phyloP scores from a whole-genome alignment of 2,888 invertebrate genomes.

The Oscheius myriophilus region DNA sequence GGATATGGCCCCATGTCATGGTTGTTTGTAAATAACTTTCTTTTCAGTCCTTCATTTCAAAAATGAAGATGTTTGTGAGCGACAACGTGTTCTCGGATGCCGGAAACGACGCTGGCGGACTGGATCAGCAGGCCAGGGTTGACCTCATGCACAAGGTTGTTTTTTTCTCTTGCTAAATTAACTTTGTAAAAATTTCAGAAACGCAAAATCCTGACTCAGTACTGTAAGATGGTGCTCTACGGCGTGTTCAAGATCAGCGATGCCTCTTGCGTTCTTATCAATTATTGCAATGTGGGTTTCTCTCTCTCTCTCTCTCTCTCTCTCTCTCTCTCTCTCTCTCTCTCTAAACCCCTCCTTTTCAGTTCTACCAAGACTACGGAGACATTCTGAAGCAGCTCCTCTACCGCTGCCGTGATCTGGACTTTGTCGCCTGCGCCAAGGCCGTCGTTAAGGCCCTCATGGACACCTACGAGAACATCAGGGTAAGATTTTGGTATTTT shows the following conservation, averaged over 20 bases:
- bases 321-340: conserved; percentile 35
- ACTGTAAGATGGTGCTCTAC: conserved; percentile 96
- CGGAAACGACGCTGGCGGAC: conserved; percentile 13
- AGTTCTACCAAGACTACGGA: conserved; percentile 97
- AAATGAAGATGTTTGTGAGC: conserved; percentile 57
- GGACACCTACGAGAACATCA: conserved; percentile 83
- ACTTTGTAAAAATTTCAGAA: conserved; percentile 32
- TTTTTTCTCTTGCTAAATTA: background rate
- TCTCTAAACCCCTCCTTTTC: conserved; percentile 32
- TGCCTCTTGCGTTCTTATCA: conserved; percentile 93
- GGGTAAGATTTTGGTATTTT: conserved; percentile 35
- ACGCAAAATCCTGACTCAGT: conserved; percentile 84
- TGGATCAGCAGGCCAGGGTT: conserved; percentile 40
- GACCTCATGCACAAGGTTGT: conserved; percentile 50
- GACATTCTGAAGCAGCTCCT: conserved; percentile 97
- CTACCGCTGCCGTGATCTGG: conserved; percentile 95
- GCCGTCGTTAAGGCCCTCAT: conserved; percentile 92
- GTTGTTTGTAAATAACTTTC: too few species aligned
- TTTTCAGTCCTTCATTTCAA: conserved; percentile 39
- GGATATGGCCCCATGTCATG: too few species aligned
- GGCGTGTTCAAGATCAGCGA: conserved; percentile 90
- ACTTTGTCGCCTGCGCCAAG: conserved; percentile 92
- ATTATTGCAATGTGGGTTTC: conserved; percentile 86
- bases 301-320: background rate
- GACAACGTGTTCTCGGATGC: conserved; percentile 61